Base-by-base conservation (phyloP, 2,113 vertebrate species). In the Salvelinus sp. region DNA sequence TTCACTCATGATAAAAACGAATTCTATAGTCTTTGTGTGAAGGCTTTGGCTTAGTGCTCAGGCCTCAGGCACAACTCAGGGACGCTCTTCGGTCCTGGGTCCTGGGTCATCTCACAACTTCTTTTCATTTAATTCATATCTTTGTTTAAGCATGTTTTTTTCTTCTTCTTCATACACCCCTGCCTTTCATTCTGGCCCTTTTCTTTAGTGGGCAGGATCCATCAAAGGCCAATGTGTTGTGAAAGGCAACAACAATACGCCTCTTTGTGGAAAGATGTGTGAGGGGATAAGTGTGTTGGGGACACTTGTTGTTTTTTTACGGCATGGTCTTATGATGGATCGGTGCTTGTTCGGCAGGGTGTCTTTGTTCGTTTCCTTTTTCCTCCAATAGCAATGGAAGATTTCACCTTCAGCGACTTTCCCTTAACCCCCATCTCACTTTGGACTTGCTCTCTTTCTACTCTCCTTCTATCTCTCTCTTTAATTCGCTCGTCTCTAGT, bases 271-370 rank as follows among this genome's bases (percentile, higher is more conserved):
- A 67, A 74, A 82, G 76, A 86, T 80, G 76, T 82, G 58, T 79
- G 81, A 85, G 76, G 63, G 76, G 76, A 83, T 80, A 80, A 83
- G 76, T 71, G n/a, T 77, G 81, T 81, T 77, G 60, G 69, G 74
- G 85, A 83, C 83, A 83, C 83, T 88, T 90, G 83, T 86, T 88
- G 76, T 77, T 82, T 79, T 79, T 82, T 72, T 82, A 87, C 57
- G 80, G 75, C 68, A 72, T 18, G 75, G 72, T 84, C 84, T 83
- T 82, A 84, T 90, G 79, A 89, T 87, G 87, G 83, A 82, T 87
- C 66, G 81, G 69, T 73, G 50, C 80, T 83, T 68, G 71, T 87
- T 81, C 80, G 18, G 75, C 77, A 66, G 85, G 81, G 76, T 74
- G 81, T 85, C 83, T 87, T 87, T 87, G 80, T 86, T 80, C 50